Conservation (phyloP, 2,888 invertebrate genomes). For the Frankliniella intonsa region DNA sequence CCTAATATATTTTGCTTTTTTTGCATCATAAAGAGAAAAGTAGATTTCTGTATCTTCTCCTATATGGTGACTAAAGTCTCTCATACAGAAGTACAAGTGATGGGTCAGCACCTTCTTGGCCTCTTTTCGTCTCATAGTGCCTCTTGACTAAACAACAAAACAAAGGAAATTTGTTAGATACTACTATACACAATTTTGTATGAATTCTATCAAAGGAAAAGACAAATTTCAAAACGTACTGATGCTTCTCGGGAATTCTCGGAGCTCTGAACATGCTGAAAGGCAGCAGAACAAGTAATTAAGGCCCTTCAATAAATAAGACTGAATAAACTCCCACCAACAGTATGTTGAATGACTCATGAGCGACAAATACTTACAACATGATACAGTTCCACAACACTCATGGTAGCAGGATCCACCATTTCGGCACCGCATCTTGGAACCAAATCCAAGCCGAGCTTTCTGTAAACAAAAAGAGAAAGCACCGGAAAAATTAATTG, state of each 20-base stretch:
- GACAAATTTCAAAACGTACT: conserved; percentile 42
- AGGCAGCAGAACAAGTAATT: conserved; percentile 35
- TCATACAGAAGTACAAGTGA: conserved; percentile 80
- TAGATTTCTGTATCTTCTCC: conserved; percentile 85
- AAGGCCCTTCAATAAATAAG: neutral
- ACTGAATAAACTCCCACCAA: neutral
- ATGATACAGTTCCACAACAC: conserved; percentile 81
- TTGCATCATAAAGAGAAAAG: conserved; percentile 79
- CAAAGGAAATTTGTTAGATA: conserved; percentile 21
- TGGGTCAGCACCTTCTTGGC: conserved; percentile 60
- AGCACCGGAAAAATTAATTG: neutral
- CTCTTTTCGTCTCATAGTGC: conserved; percentile 55
- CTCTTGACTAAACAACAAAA: conserved; percentile 47
- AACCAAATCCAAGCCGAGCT: conserved; percentile 85
- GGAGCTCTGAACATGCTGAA: conserved; percentile 53
- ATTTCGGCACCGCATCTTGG: conserved; percentile 85
- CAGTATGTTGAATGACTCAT: neutral
- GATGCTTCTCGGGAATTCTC: conserved; percentile 51
- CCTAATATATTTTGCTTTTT: conserved; percentile 69
- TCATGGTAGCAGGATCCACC: conserved; percentile 84
- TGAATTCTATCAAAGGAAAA: neutral
- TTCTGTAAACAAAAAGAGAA: conserved; percentile 53
- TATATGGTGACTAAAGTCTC: conserved; percentile 82
- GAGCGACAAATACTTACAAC: conserved; percentile 58
- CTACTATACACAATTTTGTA: conserved; percentile 5